phyloP scores from a whole-genome alignment of 2,797 vertebrate genomes.

The Furcifer pardalis region DNA sequence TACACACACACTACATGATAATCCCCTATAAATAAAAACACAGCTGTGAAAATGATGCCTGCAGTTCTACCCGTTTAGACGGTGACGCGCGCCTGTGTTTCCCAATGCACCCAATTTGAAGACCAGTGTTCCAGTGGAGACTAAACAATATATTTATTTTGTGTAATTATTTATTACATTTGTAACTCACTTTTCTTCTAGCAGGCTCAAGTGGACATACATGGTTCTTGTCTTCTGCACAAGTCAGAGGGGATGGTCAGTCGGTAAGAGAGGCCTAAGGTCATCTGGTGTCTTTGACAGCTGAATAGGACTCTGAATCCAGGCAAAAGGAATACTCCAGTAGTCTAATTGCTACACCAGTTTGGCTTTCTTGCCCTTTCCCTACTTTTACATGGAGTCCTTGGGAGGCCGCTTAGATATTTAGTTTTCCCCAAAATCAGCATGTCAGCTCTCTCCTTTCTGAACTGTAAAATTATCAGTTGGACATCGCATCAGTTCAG shows the following conservation, averaged over 20 bases:
- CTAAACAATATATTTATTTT: background rate
- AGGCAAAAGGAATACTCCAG: too few relatives aligned
- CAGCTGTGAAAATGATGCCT: background rate
- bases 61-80: background rate
- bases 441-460: too few relatives aligned
- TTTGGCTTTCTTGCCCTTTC: background rate
- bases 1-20: background rate
- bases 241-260: too few relatives aligned
- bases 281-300: too few relatives aligned
- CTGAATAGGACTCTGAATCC: too few relatives aligned
- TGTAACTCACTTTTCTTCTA: too few relatives aligned
- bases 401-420: background rate
- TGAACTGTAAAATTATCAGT: background rate
- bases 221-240: too few relatives aligned
- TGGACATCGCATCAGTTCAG: background rate
- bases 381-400: background rate
- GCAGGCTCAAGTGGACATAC: too few relatives aligned
- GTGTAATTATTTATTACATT: too few relatives aligned
- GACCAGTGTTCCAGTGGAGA: background rate
- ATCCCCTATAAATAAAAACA: background rate
- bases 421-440: too few relatives aligned
- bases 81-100: background rate
- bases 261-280: too few relatives aligned
- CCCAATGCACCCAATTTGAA: too few relatives aligned
- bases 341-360: background rate